Base-by-base conservation (phyloP, 2,888 invertebrate genomes). In the Melanophora roralis region DNA sequence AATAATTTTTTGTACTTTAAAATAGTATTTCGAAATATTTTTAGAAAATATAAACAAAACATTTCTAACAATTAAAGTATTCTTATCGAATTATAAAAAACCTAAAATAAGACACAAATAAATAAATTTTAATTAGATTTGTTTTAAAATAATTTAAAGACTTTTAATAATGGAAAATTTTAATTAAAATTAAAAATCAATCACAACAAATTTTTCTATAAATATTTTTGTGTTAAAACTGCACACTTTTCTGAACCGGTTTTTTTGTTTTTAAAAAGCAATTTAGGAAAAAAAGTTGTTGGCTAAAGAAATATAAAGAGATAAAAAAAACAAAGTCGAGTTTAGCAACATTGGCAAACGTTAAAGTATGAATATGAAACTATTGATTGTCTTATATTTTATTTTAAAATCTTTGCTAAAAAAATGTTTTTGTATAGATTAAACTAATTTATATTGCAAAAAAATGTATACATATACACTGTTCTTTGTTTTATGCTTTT, bases 231-330 rank as follows among this genome's bases (percentile, higher is more conserved):
- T 34, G 0, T 14, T 14, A 1, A 8, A 32, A 14, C 14, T 16
- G 23, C 32, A 11, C 8, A 36, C 34, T 11, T 53, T 45, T 19
- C 12, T 6, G 0, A 36, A 62, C 71, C 34, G 51, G 62, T 62
- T 62, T 60, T n/a, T 14, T 1, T 6, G 12, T 27, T 0, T 27
- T 27, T 27, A 38, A 9, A 21, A 14, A 8, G 8, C 14, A 27
- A 36, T 72, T 72, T 43, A 12, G 38, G 45, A 45, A 72, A 62
- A 72, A 72, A 55, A 62, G 53, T 72, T 45, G 9, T n/a, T 14
- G 21, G 21, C 43, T 49, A 21, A 1, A 19, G 21, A 60, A 32
- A 23, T 34, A 34, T 7, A 11, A 23, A 62, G 14, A 12, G 23
- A 23, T 1, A 6, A 49, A 49, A 23, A n/a, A 59, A 21, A 9